Evolutionary conservation across 2,888 invertebrate species (phyloP).

Genomic region (Mimumesa dahlbomi): DNA sequence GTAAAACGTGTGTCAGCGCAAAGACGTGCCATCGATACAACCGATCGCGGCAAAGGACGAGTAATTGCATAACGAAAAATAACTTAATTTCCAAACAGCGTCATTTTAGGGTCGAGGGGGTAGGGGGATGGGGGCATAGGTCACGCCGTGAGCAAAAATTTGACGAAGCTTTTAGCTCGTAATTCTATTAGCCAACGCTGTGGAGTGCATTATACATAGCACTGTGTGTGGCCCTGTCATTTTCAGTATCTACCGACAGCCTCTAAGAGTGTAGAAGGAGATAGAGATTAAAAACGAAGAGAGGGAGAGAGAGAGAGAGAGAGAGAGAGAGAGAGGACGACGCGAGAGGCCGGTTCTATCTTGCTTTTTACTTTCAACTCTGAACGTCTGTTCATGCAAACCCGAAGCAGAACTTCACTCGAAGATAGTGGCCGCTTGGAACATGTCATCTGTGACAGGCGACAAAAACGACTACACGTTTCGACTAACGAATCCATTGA

Average conservation of each 20-base stretch:
- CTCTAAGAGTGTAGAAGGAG: constrained; percentile 42
- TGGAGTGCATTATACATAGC: constrained; percentile 71
- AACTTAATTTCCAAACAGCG: constrained; percentile 75
- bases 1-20: no score
- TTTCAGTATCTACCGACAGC: constrained; percentile 63
- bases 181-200: constrained; percentile 74
- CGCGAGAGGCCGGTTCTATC: constrained; percentile 17
- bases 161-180: constrained; percentile 75
- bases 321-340: constrained; percentile 10
- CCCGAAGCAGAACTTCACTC: constrained; percentile 42
- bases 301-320: constrained; percentile 22
- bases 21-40: constrained; percentile 58
- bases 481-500: constrained; percentile 61
- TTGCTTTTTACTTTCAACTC: constrained; percentile 53
- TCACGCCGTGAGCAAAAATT: constrained; percentile 67
- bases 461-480: constrained; percentile 53
- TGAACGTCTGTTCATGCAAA: constrained; percentile 57
- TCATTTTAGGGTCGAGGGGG: no score
- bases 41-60: constrained; percentile 55
- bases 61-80: constrained; percentile 67
- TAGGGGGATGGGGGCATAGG: constrained; percentile 37
- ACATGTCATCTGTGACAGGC: constrained; percentile 63
- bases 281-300: constrained; percentile 1
- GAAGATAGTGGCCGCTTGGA: constrained; percentile 56
- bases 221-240: constrained; percentile 71